Evolutionary conservation across 2,113 vertebrate species (phyloP).

Genomic region (Centropus bengalensis): DNA sequence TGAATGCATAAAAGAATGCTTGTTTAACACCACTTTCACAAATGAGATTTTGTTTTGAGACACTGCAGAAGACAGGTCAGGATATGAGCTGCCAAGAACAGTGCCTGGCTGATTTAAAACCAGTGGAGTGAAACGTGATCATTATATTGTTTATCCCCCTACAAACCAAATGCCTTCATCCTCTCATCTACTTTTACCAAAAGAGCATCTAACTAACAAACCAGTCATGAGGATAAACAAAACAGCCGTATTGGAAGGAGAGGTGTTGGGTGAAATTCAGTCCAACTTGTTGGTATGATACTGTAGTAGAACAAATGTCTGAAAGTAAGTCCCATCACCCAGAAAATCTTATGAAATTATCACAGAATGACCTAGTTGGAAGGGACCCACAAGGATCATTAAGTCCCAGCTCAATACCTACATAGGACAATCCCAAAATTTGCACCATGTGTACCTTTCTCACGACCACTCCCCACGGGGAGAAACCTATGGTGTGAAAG

Average conservation of each 20-base stretch:
- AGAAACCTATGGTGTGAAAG: not conserved
- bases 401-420: no score
- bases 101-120: not conserved
- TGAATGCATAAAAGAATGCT: not conserved
- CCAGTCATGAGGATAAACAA: not conserved
- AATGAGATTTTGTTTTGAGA: not conserved
- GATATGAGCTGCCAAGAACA: not conserved
- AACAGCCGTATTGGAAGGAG: not conserved
- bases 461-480: not conserved
- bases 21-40: not conserved
- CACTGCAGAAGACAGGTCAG: not conserved
- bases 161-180: not conserved
- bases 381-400: no score
- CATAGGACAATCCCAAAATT: no score
- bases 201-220: not conserved
- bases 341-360: not conserved
- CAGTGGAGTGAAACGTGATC: not conserved
- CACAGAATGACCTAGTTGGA: no score
- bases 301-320: not conserved
- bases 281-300: not conserved
- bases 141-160: not conserved
- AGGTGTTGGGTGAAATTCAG: not conserved
- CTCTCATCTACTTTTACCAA: not conserved
- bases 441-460: not conserved
- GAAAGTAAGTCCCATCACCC: not conserved